Base-by-base conservation (phyloP, 2,888 invertebrate species). In the Heteromyza rotundicornis region DNA sequence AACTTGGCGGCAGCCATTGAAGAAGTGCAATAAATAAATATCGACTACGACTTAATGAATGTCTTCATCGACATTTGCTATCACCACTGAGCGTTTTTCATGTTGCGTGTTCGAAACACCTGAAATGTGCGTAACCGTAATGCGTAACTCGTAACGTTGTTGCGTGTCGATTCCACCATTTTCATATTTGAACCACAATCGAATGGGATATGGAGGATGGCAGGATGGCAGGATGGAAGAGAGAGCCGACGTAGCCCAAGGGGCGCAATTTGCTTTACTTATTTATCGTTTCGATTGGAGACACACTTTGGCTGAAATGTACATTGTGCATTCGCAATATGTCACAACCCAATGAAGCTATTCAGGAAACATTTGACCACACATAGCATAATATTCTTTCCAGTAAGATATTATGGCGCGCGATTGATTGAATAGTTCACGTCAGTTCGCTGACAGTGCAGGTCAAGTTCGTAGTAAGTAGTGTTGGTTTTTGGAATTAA, bases 91-190 rank as follows among this genome's bases (percentile, higher is more conserved):
- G 40, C 14, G 24, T 56, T 22, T 24, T 40, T 47, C 1, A 24
- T 17, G 16, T 56, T 47, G 56, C 56, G 56, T 56, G 56, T 49
- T 17, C 35, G 3, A 5, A 5, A 3, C 3, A 27, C 10, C 27
- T 14, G n/a, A 27, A 24, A 57, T 57, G 32, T 57, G 57, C 32
- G 57, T 57, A 7, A n/a, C n/a, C n/a, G n/a, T n/a, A n/a, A n/a
- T n/a, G n/a, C n/a, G n/a, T n/a, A n/a, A n/a, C n/a, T n/a, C n/a
- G n/a, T n/a, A n/a, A n/a, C n/a, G n/a, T 14, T 3, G n/a, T 57
- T 57, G 57, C 57, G 35, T 47, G 47, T 47, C 19, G 20, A 20
- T 19, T 8, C 8, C 47, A 47, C 17, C 17, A 19, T 2, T 47
- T 47, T 19, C n/a, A 12, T 12, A 32, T 12, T 40, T 40, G 40